These are phyloP conservation scores for Dicranocentrus wangi DNA, from an alignment of 2,888 invertebrate species.

Conservation along the genomic window DNA sequence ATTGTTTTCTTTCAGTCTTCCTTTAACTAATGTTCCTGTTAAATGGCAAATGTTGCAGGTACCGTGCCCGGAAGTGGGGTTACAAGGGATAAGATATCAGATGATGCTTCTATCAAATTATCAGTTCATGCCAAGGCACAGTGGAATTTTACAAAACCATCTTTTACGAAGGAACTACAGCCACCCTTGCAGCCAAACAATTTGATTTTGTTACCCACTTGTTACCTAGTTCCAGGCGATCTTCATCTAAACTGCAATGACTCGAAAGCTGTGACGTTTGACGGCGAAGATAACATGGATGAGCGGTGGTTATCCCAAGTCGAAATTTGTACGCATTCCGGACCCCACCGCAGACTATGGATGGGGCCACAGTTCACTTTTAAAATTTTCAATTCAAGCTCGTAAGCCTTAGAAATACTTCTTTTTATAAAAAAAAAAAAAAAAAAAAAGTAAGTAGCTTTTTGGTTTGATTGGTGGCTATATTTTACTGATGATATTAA, in stretches of 20 bases:
- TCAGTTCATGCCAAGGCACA: constrained; percentile 90
- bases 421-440: background rate
- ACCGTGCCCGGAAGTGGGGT: constrained; percentile 57
- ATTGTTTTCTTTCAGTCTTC: background rate
- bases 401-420: constrained; percentile 45
- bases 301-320: constrained; percentile 97
- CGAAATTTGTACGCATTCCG: constrained; percentile 97
- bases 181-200: constrained; percentile 85
- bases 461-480: too few relatives aligned
- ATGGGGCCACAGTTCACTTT: constrained; percentile 99
- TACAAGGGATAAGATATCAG: constrained; percentile 88
- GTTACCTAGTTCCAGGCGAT: constrained; percentile 63
- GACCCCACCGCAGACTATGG: constrained; percentile 95
- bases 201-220: constrained; percentile 78
- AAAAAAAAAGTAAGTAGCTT: background rate
- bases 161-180: constrained; percentile 79
- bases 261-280: constrained; percentile 50
- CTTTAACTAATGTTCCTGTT: background rate
- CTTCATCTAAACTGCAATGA: constrained; percentile 62
- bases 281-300: constrained; percentile 74
- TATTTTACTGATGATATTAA: background rate
- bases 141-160: constrained; percentile 83
- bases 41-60: too few relatives aligned
- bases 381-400: constrained; percentile 84
- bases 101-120: constrained; percentile 89